phyloP scores from a whole-genome alignment of 2,113 vertebrate genomes.

The Okapia johnstoni region DNA sequence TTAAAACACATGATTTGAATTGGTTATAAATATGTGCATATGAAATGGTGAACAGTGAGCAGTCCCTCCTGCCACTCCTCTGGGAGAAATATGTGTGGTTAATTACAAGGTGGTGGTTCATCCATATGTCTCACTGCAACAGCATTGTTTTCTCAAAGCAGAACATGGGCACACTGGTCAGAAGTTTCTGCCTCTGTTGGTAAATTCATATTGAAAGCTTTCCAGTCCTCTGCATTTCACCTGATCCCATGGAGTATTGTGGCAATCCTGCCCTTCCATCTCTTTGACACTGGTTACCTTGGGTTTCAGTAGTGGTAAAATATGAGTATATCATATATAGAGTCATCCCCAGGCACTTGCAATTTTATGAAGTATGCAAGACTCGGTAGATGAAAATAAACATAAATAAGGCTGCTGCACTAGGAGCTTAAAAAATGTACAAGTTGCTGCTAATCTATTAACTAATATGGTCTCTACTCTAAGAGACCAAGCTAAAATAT shows the following conservation, averaged over 20 bases:
- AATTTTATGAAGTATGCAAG: neutral
- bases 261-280: too few species aligned
- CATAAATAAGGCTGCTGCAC: neutral
- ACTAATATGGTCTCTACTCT: neutral
- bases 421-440: neutral
- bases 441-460: neutral
- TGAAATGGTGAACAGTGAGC: neutral
- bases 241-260: rapidly evolving
- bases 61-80: neutral
- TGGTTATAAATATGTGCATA: neutral
- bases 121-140: neutral
- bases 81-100: neutral
- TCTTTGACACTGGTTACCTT: neutral
- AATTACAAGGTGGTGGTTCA: neutral
- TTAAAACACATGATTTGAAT: neutral
- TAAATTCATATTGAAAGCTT: neutral
- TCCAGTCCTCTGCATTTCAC: neutral
- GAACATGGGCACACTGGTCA: neutral
- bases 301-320: neutral
- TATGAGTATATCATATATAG: neutral
- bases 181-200: neutral
- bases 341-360: too few species aligned
- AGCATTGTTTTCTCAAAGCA: neutral
- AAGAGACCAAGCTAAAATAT: neutral
- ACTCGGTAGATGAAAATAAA: neutral